Evolutionary conservation across 2,113 vertebrate species (phyloP).

Genomic region (Perccottus glenii): DNA sequence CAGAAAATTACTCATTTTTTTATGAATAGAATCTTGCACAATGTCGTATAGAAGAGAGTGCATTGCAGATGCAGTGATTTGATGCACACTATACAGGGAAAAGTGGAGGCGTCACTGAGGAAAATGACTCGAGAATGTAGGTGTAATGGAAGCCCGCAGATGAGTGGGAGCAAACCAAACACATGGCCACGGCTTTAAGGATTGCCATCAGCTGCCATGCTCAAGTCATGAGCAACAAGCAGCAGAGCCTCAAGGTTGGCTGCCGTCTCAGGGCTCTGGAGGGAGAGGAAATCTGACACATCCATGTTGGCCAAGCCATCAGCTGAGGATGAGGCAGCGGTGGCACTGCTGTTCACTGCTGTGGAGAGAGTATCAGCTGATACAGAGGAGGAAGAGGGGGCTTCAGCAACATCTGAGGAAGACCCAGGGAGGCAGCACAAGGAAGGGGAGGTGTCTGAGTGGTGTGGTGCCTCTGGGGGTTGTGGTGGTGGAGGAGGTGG

Average conservation of each 20-base stretch:
- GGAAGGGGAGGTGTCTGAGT: slow-evolving; percentile 52
- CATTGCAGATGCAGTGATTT: slow-evolving; percentile 53
- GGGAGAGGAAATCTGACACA: slow-evolving; percentile 90
- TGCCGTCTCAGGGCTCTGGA: slow-evolving; percentile 86
- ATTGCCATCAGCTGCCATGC: slow-evolving; percentile 76
- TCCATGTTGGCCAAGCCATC: slow-evolving; percentile 90
- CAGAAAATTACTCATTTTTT: slow-evolving; percentile 39
- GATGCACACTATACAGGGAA: slow-evolving; percentile 35
- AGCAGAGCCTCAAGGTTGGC: slow-evolving; percentile 90
- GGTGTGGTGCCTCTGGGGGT: slow-evolving; percentile 44
- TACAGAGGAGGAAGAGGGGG: slow-evolving; percentile 31
- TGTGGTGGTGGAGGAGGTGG: slow-evolving; percentile 53
- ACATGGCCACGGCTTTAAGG: slow-evolving; percentile 69
- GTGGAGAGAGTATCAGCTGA: slow-evolving; percentile 63
- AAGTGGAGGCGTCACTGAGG: slow-evolving; percentile 37
- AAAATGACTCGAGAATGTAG: slow-evolving; percentile 44
- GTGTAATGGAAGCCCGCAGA: slow-evolving; percentile 36
- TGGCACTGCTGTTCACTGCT: slow-evolving; percentile 33
- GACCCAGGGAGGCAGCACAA: slow-evolving; percentile 73
- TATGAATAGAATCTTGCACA: slow-evolving; percentile 25
- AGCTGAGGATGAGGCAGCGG: slow-evolving; percentile 67
- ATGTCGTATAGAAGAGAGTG: slow-evolving; percentile 56
- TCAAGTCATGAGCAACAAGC: slow-evolving; percentile 87
- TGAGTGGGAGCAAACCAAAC: slow-evolving; percentile 45
- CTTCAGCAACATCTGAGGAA: slow-evolving; percentile 63